Percentiles rank a stretch among this genome's conserved stretches.
Evolutionary conservation across 2,797 vertebrate genomes (phyloP).

Genomic region (Hozukius guyotensis): DNA sequence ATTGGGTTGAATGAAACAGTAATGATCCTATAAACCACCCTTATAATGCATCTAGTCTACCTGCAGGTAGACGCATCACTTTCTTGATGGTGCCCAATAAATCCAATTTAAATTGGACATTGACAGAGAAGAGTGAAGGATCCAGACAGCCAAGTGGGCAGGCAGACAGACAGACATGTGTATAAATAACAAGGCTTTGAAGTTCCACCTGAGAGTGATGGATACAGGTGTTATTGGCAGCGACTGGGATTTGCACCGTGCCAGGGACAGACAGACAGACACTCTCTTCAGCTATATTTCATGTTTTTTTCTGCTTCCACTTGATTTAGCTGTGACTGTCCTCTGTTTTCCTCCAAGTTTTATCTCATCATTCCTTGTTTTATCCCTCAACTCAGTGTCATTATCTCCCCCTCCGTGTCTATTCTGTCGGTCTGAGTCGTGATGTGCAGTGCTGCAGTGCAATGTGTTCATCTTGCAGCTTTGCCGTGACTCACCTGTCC

Average conservation of each 20-base stretch:
- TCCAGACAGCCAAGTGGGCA: neutral
- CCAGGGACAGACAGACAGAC: neutral
- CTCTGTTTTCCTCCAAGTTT: neutral
- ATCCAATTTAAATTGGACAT: constrained; percentile 11
- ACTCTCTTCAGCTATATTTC: neutral
- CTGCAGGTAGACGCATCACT: neutral
- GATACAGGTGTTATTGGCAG: constrained; percentile 51
- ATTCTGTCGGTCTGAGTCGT: constrained; percentile 61
- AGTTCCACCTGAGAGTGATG: constrained; percentile 43
- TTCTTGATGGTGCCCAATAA: constrained; percentile 1
- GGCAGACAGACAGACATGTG: constrained; percentile 36
- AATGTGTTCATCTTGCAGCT: constrained; percentile 76
- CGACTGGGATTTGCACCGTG: constrained; percentile 30
- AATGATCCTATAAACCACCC: neutral
- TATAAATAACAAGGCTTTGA: constrained; percentile 62
- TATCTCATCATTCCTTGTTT: neutral
- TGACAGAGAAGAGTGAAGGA: constrained; percentile 17
- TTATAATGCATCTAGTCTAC: neutral
- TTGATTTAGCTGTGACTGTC: neutral
- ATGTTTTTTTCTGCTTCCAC: neutral
- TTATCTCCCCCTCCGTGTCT: constrained; percentile 1
- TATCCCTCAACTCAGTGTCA: neutral
- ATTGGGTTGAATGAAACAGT: neutral
- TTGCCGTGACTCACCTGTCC: constrained; percentile 80
- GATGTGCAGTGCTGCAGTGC: constrained; percentile 82